Evolutionary conservation across 2,797 vertebrate species (phyloP).

Genomic region (Borostomias antarcticus): DNA sequence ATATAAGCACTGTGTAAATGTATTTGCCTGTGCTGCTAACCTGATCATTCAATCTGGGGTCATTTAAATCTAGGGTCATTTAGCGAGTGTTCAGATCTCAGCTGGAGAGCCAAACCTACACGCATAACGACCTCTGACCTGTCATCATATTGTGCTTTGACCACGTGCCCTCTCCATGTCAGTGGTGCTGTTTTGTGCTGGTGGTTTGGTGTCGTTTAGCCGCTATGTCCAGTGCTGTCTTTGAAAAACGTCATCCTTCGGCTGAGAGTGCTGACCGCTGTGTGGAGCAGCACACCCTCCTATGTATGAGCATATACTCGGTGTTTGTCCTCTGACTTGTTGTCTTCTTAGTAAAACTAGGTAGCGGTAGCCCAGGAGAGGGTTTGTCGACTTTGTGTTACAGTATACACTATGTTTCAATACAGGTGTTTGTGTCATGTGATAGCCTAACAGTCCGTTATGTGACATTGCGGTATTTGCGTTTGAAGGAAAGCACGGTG

Average conservation of each 20-base stretch:
- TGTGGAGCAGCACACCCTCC: constrained; percentile 22
- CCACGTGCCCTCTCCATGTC: constrained; percentile 44
- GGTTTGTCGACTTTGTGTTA: constrained; percentile 41
- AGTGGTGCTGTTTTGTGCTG: constrained; percentile 72
- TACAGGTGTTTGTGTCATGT: constrained; percentile 38
- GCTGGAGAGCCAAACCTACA: constrained; percentile 21
- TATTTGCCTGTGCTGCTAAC: constrained; percentile 40
- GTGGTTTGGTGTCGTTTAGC: constrained; percentile 71
- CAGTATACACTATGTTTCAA: constrained; percentile 35
- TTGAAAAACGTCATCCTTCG: constrained; percentile 33
- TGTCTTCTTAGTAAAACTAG: constrained; percentile 22
- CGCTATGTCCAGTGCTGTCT: constrained; percentile 51
- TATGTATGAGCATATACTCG: constrained; percentile 14
- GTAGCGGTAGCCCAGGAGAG: constrained; percentile 4
- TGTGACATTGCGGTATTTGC: constrained; percentile 18
- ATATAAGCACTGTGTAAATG: constrained; percentile 34
- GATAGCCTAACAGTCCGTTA: constrained; percentile 37
- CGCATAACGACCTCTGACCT: constrained; percentile 39
- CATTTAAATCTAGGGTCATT: constrained; percentile 29
- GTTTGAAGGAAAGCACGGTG: constrained; percentile 26
- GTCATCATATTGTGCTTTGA: constrained; percentile 12
- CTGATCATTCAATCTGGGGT: constrained; percentile 20
- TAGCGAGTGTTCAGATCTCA: neutral
- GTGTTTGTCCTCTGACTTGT: constrained; percentile 35
- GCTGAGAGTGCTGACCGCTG: constrained; percentile 36